A percentile compares a stretch with the other conserved stretches of the same genome.
Conservation (phyloP, 2,113 vertebrate genomes). For the Nothoprocta perdicaria region DNA sequence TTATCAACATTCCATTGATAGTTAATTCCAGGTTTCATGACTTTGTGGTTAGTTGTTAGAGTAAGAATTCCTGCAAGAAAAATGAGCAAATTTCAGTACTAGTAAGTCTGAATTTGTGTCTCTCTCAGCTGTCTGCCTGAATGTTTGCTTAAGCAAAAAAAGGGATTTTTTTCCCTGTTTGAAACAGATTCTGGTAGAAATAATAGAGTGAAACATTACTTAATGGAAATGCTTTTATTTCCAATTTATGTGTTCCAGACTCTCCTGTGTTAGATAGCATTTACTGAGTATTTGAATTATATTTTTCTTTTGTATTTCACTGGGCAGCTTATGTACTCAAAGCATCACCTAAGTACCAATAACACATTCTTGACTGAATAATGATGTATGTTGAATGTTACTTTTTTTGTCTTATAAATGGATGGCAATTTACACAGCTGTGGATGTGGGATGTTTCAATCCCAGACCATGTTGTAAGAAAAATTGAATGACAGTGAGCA, state of each 20-base stretch:
- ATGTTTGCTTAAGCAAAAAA: not conserved
- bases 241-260: not conserved
- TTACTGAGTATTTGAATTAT: slow-evolving; percentile 42
- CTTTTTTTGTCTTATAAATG: slow-evolving; percentile 89
- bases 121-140: not conserved
- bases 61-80: not conserved
- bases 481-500: slow-evolving; percentile 96
- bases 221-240: slow-evolving; percentile 16
- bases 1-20: not conserved
- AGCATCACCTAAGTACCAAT: slow-evolving; percentile 77
- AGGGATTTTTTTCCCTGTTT: not conserved
- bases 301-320: slow-evolving; percentile 63
- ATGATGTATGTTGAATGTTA: slow-evolving; percentile 83
- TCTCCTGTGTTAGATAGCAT: not conserved
- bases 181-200: not conserved
- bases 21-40: not conserved
- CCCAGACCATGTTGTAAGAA: slow-evolving; percentile 94
- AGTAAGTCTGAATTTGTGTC: not conserved
- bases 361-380: slow-evolving; percentile 81
- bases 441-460: slow-evolving; percentile 96
- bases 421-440: slow-evolving; percentile 95
- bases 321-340: slow-evolving; percentile 71
- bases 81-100: not conserved
- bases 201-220: not conserved
- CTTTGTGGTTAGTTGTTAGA: not conserved